Conservation (phyloP, 37 sponge, comb jelly and placozoan genomes). For the Beroe ovata region DNA sequence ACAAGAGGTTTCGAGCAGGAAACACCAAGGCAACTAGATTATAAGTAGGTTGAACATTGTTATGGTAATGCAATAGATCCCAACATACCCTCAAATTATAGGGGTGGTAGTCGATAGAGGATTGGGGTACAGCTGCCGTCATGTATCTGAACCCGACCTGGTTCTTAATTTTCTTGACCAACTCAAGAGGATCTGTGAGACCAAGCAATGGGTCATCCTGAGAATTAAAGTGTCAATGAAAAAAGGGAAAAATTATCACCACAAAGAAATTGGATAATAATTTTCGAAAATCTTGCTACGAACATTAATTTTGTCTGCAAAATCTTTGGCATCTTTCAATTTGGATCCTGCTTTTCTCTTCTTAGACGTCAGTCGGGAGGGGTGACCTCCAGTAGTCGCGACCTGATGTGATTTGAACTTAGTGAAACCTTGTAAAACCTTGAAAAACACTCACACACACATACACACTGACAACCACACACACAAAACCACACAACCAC, state of each 20-base stretch:
- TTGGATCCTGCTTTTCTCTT: conserved; percentile 41
- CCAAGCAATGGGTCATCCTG: conserved; percentile 56
- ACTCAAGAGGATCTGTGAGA: conserved; percentile 79
- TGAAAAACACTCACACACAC: too few species aligned
- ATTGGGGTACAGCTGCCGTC: conserved; percentile 72
- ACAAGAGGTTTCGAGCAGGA: neutral
- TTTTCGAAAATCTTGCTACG: too few species aligned
- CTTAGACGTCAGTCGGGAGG: neutral
- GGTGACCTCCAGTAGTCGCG: neutral
- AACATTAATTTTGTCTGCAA: conserved; percentile 56
- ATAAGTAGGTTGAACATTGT: too few species aligned
- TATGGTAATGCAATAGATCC: neutral
- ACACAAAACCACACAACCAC: too few species aligned
- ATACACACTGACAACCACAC: too few species aligned
- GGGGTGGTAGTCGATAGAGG: conserved; percentile 83
- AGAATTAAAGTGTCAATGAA: neutral
- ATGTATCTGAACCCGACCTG: conserved; percentile 93
- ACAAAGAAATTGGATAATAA: too few species aligned
- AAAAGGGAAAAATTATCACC: too few species aligned
- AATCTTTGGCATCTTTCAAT: conserved; percentile 33
- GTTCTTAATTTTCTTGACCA: conserved; percentile 76
- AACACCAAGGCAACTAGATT: too few species aligned
- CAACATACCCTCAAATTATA: conserved; percentile 81
- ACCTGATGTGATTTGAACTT: neutral
- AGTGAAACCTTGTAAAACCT: too few species aligned